phyloP scores from a whole-genome alignment of 2,797 vertebrate species.

The Periparus ater region DNA sequence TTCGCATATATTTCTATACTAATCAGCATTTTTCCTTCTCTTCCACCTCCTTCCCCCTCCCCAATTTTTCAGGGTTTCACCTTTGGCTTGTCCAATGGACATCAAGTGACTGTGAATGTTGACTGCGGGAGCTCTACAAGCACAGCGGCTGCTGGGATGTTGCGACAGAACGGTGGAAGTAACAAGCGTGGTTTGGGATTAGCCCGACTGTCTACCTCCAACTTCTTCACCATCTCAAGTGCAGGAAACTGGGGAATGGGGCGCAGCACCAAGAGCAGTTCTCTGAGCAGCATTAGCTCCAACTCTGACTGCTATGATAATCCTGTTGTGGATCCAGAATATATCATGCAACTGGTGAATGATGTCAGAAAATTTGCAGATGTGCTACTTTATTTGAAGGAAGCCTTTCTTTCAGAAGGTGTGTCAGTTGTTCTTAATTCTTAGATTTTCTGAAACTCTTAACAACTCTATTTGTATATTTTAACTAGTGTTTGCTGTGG shows the following conservation, averaged over 20 bases:
- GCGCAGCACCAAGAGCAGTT: constrained; percentile 78
- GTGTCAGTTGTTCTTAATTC: constrained; percentile 53
- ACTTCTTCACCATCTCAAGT: constrained; percentile 76
- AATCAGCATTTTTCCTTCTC: neutral
- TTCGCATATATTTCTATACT: neutral
- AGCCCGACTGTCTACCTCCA: constrained; percentile 83
- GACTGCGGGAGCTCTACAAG: constrained; percentile 43
- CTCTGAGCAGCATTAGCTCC: constrained; percentile 82
- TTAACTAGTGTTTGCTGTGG: neutral
- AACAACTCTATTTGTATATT: neutral
- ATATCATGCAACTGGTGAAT: constrained; percentile 93
- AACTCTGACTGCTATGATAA: constrained; percentile 78
- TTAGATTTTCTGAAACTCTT: neutral
- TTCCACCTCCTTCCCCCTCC: neutral
- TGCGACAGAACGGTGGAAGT: constrained; percentile 79
- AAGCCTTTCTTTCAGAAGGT: constrained; percentile 92
- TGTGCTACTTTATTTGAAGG: constrained; percentile 91
- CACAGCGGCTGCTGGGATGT: constrained; percentile 85
- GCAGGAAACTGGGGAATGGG: constrained; percentile 85
- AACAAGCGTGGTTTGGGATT: constrained; percentile 84
- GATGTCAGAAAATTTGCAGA: constrained; percentile 95
- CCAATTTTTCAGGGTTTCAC: neutral
- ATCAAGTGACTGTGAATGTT: constrained; percentile 54
- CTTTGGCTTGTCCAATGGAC: constrained; percentile 44
- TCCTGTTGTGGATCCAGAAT: constrained; percentile 87